phyloP scores from a whole-genome alignment of 2,888 invertebrate genomes.

The Hemicrepidius hirtus region DNA sequence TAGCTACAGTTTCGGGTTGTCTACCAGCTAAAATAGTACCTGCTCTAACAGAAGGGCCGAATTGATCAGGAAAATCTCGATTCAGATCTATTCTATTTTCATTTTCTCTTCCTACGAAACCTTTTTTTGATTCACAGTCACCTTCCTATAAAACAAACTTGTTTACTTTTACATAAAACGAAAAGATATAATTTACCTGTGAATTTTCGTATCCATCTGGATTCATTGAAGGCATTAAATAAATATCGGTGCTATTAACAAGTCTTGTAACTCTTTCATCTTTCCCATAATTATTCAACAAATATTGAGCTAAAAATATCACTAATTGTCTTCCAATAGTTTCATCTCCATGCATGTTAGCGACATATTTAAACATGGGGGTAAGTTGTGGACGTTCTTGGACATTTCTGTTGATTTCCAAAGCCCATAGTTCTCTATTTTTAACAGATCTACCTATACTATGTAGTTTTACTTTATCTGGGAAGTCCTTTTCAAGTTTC shows the following conservation, averaged over 20 bases:
- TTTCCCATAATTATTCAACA: slow-evolving; percentile 85
- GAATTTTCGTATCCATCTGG: slow-evolving; percentile 96
- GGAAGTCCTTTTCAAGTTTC: slow-evolving; percentile 78
- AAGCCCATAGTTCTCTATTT: slow-evolving; percentile 85
- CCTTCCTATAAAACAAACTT: slow-evolving; percentile 80
- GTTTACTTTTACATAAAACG: neutral
- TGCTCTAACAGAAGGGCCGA: slow-evolving; percentile 71
- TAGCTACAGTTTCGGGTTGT: slow-evolving; percentile 91
- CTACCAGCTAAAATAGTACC: slow-evolving; percentile 74
- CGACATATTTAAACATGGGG: slow-evolving; percentile 95
- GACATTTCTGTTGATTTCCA: slow-evolving; percentile 87
- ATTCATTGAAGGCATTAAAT: slow-evolving; percentile 97
- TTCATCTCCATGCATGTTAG: slow-evolving; percentile 98
- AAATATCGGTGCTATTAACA: slow-evolving; percentile 92
- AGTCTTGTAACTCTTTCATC: slow-evolving; percentile 83
- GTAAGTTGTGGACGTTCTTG: slow-evolving; percentile 75
- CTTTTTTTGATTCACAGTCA: slow-evolving; percentile 80
- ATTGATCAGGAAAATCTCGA: slow-evolving; percentile 95
- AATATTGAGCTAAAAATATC: slow-evolving; percentile 88
- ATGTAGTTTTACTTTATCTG: slow-evolving; percentile 81
- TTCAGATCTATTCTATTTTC: slow-evolving; percentile 89
- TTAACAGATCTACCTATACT: slow-evolving; percentile 90
- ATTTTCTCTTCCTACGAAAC: slow-evolving; percentile 86
- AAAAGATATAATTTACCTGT: slow-evolving; percentile 74
- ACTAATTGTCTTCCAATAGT: slow-evolving; percentile 89